phyloP scores from a whole-genome alignment of 1,140 invertebrate genomes.

The Brachionus asplanchnoidis region DNA sequence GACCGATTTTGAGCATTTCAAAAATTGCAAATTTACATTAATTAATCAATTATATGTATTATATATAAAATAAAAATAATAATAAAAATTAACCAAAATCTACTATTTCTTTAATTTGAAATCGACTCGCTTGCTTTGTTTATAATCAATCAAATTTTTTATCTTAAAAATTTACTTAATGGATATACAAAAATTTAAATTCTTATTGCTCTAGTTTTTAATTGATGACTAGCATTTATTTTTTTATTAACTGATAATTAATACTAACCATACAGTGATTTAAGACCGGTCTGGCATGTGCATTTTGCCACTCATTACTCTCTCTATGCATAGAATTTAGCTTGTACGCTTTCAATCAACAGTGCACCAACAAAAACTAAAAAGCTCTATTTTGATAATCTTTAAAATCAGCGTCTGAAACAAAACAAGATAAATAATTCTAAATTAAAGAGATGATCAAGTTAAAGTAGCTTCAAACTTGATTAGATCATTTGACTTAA shows the following conservation, averaged over 20 bases:
- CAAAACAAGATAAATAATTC: not conserved
- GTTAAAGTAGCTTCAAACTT: not conserved
- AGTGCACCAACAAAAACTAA: not conserved
- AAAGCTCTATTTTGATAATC: not conserved
- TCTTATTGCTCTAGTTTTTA: not conserved
- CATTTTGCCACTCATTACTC: not conserved
- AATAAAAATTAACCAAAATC: not conserved
- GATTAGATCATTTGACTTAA: not conserved
- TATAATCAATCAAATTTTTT: conserved; percentile 23
- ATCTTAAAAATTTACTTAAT: conserved; percentile 6
- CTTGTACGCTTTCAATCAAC: not conserved
- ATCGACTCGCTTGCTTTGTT: not conserved
- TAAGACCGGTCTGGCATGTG: not conserved
- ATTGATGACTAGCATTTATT: not conserved
- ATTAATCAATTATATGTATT: conserved; percentile 17
- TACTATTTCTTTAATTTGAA: not conserved
- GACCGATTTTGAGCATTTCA: not conserved
- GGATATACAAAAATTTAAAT: not conserved
- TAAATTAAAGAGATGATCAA: not conserved
- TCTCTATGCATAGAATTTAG: not conserved
- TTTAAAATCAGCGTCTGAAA: not conserved
- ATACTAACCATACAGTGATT: not conserved
- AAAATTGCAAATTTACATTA: not conserved
- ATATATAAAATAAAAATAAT: not conserved
- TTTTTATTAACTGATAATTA: not conserved